A percentile compares a stretch with the other conserved stretches of the same genome.
phyloP scores from a whole-genome alignment of 2,113 vertebrate species.

The Guaruba guarouba region DNA sequence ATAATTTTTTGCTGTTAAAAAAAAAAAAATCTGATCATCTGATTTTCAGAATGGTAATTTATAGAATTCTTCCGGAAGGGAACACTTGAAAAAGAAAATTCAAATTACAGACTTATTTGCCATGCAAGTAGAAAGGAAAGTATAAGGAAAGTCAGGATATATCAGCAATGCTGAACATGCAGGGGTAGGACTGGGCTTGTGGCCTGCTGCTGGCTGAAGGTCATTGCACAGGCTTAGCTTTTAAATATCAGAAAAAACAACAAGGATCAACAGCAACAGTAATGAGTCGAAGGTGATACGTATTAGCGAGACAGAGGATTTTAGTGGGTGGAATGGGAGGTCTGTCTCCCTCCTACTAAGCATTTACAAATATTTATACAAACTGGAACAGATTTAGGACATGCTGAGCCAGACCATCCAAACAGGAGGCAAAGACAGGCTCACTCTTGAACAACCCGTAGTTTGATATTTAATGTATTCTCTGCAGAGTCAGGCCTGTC shows the following conservation, averaged over 20 bases:
- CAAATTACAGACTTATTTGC: not conserved
- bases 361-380: slow-evolving; percentile 34
- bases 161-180: not conserved
- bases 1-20: not conserved
- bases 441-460: accelerated
- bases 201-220: not conserved
- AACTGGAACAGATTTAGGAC: slow-evolving; percentile 12
- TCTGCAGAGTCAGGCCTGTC: not conserved
- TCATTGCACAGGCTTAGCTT: not conserved
- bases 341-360: not conserved
- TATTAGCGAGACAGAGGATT: not conserved
- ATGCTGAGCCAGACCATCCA: not conserved
- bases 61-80: not conserved
- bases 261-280: not conserved
- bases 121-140: not conserved
- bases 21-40: not conserved
- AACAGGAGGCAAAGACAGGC: not conserved
- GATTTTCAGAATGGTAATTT: not conserved
- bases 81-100: not conserved
- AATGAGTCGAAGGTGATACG: not conserved
- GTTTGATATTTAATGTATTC: not conserved
- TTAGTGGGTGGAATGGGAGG: not conserved
- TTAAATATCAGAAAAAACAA: not conserved
- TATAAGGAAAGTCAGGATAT: not conserved
- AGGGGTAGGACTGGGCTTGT: not conserved